phyloP scores from a whole-genome alignment of 2,888 invertebrate genomes.

The Scrobipalpa costella region DNA sequence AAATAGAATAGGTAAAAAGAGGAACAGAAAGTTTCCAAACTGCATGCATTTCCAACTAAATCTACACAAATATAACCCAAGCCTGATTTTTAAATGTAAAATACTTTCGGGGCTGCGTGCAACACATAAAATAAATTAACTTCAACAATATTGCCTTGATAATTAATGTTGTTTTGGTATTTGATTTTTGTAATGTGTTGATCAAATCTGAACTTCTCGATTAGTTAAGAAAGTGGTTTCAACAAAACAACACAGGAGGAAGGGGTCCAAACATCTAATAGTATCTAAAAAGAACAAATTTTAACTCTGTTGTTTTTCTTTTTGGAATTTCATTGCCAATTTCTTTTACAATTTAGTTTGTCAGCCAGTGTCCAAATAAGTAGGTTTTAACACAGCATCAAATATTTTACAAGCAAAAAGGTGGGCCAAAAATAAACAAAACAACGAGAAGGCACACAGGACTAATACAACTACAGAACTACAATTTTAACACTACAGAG shows the following conservation, averaged over 20 bases:
- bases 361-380: background rate
- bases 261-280: too few species aligned
- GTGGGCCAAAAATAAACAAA: conserved; percentile 18
- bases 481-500: conserved; percentile 56
- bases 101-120: background rate
- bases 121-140: background rate
- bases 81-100: conserved; percentile 14
- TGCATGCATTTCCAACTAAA: conserved; percentile 22
- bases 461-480: conserved; percentile 30
- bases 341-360: too few species aligned
- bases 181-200: too few species aligned
- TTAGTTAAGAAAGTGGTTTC: too few species aligned
- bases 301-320: too few species aligned
- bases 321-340: too few species aligned
- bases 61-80: conserved; percentile 23
- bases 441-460: conserved; percentile 30
- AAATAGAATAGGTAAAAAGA: conserved; percentile 27
- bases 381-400: background rate
- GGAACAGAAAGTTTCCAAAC: conserved; percentile 7
- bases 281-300: too few species aligned
- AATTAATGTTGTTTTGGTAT: too few species aligned
- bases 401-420: conserved; percentile 7
- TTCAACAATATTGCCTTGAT: background rate
- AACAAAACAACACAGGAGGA: too few species aligned
- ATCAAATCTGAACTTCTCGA: too few species aligned